Base-by-base conservation (phyloP, 2,888 invertebrate species). In the Cantharis rustica region DNA sequence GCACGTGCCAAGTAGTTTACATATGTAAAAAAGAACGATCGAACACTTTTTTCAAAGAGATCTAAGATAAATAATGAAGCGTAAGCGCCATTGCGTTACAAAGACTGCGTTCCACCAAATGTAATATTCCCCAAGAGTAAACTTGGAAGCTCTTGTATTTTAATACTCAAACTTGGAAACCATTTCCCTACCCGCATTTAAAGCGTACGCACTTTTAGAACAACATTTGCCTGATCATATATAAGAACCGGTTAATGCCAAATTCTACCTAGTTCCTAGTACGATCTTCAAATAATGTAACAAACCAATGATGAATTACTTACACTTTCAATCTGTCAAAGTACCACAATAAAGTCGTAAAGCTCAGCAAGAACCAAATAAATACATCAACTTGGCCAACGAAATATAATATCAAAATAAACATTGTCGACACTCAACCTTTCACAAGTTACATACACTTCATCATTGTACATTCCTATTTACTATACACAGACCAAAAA, bases 1-100 rank as follows among this genome's bases (percentile, higher is more conserved):
- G 82, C 82, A 83, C 83, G 82, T 81, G 83, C 81, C 81, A 83
- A 82, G 81, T 81, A 82, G 83, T 83, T 83, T 83, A 82, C 83
- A 80, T 79, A 83, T 82, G 82, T 81, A 84, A 83, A 74, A 74
- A 75, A 61, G 71, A 61, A 68, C 62, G 71, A 68, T 75, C 62
- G 71, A 71, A 74, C 23, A 69, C 63, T 74, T 70, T 47, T 74
- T 66, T 74, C 74, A 70, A 70, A 74, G 73, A 69, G 69, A 70
- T 70, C 74, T 66, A 74, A 63, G 69, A 73, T 70, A 74, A 74
- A 66, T 70, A 74, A 74, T 62, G 74, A 69, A 69, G 70, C 69
- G 69, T 69, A 74, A 74, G 70, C 69, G 64, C 69, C 13, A 70
- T 68, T 16, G 61, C 27, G 71, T 68, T 27, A 68, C 61, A 68